Evolutionary conservation across 35 echinoderm and acorn worm species (phyloP).

Genomic region (Hemicentrotus pulcherrimus): DNA sequence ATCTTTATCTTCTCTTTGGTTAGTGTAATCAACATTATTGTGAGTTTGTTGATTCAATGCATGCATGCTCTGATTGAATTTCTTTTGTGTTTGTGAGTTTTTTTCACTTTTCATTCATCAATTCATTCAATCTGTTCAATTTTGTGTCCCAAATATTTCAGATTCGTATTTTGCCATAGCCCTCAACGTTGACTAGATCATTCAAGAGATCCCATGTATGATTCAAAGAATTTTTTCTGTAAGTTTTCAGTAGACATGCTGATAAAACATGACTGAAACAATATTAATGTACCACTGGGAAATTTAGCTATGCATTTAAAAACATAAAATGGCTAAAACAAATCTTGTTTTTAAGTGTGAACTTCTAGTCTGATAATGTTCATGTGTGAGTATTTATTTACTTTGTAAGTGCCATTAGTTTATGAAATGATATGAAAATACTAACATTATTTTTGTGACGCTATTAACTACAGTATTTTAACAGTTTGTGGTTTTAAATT

Average conservation of each 20-base stretch:
- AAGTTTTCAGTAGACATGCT: not conserved
- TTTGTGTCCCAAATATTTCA: too few species aligned
- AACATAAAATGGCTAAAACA: not conserved
- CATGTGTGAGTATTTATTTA: not conserved
- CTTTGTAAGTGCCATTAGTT: not conserved
- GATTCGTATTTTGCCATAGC: too few species aligned
- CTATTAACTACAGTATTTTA: not conserved
- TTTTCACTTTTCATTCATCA: too few species aligned
- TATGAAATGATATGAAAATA: not conserved
- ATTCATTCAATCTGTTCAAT: too few species aligned
- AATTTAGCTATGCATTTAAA: not conserved
- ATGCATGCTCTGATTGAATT: too few species aligned
- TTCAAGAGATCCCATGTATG: too few species aligned
- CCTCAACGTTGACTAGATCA: too few species aligned
- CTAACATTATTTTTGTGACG: not conserved
- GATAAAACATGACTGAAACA: not conserved
- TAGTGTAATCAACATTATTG: too few species aligned
- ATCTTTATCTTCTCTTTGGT: too few species aligned
- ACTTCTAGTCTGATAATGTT: not conserved
- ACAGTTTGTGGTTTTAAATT: not conserved
- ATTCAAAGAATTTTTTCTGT: too few species aligned
- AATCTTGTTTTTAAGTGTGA: not conserved
- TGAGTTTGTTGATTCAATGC: too few species aligned
- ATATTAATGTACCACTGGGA: not conserved
- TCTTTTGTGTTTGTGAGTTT: too few species aligned